Conservation (phyloP, 2,113 vertebrate species). For the Condylura cristata region DNA sequence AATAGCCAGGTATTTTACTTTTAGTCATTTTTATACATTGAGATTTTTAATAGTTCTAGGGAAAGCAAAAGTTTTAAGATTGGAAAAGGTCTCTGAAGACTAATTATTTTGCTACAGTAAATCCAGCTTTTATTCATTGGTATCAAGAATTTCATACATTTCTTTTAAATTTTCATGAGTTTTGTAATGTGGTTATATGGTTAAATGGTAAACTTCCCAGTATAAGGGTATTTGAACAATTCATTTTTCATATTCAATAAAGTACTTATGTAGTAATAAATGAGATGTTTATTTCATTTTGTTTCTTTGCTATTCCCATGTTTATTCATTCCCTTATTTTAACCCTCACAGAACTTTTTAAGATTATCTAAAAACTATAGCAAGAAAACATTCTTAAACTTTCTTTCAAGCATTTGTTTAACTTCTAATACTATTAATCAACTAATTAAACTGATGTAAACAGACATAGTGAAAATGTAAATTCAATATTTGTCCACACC, state of each 20-base stretch:
- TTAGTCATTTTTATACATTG: slow-evolving; percentile 10
- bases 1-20: background rate
- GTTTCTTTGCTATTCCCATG: background rate
- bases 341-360: background rate
- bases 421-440: background rate
- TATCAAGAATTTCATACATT: background rate
- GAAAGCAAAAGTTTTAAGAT: background rate
- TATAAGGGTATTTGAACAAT: background rate
- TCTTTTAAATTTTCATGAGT: background rate
- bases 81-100: background rate
- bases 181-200: background rate
- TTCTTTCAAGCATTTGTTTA: background rate
- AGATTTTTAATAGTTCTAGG: slow-evolving; percentile 15
- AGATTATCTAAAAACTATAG: background rate
- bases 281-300: background rate
- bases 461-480: background rate
- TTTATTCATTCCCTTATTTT: background rate
- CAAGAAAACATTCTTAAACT: background rate
- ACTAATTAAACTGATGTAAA: background rate
- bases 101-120: slow-evolving; percentile 25
- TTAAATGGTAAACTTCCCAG: background rate
- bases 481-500: background rate
- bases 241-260: background rate
- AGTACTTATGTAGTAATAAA: background rate
- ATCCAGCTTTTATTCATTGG: background rate